Percentiles rank a stretch among this genome's conserved stretches.
Conservation (phyloP, 2,113 vertebrate genomes). For the Petaurus breviceps region DNA sequence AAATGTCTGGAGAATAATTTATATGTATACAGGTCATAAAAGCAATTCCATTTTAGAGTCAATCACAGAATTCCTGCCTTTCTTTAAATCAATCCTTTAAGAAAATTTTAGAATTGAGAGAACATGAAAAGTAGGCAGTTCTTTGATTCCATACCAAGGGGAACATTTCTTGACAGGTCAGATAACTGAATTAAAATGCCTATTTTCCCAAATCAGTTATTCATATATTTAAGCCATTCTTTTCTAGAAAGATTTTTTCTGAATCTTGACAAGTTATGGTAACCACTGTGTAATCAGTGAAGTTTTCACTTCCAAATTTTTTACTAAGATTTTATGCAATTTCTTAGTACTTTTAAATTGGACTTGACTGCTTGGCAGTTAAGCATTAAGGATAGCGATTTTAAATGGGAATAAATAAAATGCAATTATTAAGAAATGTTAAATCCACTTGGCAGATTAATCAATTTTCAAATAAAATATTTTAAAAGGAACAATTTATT, state of each 20-base stretch:
- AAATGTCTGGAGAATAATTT: background rate
- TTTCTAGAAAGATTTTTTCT: background rate
- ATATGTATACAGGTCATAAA: background rate
- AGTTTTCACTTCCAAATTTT: slow-evolving; percentile 22
- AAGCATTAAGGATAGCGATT: slow-evolving; percentile 41
- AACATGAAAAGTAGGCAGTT: slow-evolving; percentile 35
- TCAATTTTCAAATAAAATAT: background rate
- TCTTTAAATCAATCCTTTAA: background rate
- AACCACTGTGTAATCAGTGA: background rate
- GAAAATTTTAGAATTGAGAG: slow-evolving; percentile 6
- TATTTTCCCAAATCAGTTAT: background rate
- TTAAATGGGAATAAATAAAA: background rate
- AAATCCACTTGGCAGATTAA: background rate
- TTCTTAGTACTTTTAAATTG: slow-evolving; percentile 13
- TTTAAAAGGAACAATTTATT: background rate
- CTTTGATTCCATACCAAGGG: background rate
- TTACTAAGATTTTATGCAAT: slow-evolving; percentile 12
- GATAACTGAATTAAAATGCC: background rate
- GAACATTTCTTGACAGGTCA: background rate
- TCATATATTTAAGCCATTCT: background rate
- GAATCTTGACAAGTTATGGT: background rate
- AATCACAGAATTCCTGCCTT: slow-evolving; percentile 1
- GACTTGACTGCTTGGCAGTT: background rate
- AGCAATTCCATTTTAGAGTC: background rate
- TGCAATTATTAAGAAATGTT: background rate